Evolutionary conservation across 2,797 vertebrate species (phyloP).

Genomic region (Spinibarbus caldwelli): DNA sequence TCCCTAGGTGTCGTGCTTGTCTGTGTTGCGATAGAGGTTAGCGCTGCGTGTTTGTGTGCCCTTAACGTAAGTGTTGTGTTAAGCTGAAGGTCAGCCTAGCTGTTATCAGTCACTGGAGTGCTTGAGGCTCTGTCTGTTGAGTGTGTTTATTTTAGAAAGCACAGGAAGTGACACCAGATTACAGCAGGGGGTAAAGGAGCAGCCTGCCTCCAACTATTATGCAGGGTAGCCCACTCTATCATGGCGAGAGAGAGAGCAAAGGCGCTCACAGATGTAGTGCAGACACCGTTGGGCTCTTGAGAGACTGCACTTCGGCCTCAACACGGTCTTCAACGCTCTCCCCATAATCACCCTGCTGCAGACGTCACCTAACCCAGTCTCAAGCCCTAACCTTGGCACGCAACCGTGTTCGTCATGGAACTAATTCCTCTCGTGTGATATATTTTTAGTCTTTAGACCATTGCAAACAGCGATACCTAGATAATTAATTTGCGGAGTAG

Average conservation of each 20-base stretch:
- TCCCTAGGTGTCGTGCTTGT: conserved; percentile 12
- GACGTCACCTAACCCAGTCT: conserved; percentile 29
- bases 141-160: conserved; percentile 60
- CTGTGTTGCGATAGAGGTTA: conserved; percentile 35
- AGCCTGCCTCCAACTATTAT: conserved; percentile 46
- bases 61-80: conserved; percentile 52
- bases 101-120: conserved; percentile 54
- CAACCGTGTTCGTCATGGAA: conserved; percentile 22
- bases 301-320: conserved; percentile 34
- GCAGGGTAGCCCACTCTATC: conserved; percentile 40
- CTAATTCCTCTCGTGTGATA: conserved; percentile 26
- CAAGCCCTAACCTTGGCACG: conserved; percentile 20
- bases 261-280: conserved; percentile 25
- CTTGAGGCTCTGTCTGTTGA: conserved; percentile 49
- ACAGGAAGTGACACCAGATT: conserved; percentile 53
- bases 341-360: conserved; percentile 24
- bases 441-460: conserved; percentile 35
- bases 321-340: conserved; percentile 40
- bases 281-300: conserved; percentile 37
- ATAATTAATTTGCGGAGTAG: conserved; percentile 33
- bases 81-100: conserved; percentile 50
- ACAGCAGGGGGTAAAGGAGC: conserved; percentile 49
- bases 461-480: not conserved
- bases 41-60: conserved; percentile 36
- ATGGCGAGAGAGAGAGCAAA: not conserved